Percentiles rank a stretch among this genome's conserved stretches.
phyloP scores from a whole-genome alignment of 2,113 vertebrate species.

The Chlorodrepanis virens region DNA sequence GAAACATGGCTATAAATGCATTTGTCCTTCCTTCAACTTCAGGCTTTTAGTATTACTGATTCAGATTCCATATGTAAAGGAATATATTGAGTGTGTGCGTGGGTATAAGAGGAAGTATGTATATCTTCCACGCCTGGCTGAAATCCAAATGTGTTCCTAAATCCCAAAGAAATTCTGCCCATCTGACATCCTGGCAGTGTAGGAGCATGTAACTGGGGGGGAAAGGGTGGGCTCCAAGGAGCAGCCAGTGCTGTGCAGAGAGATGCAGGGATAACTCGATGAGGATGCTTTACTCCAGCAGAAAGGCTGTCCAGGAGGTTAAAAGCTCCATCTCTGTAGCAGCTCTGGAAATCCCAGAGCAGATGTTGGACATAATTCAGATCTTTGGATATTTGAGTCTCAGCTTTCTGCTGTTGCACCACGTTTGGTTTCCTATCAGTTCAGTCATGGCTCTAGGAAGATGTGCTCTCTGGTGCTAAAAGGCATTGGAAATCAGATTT shows the following conservation, averaged over 20 bases:
- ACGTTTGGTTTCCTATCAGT: not conserved
- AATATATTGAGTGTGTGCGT: not conserved
- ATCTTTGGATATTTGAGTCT: not conserved
- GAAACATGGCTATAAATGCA: not conserved
- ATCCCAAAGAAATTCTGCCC: not conserved
- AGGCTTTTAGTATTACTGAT: not conserved
- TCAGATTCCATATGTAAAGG: conserved; percentile 28
- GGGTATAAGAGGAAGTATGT: not conserved
- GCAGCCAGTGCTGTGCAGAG: not conserved
- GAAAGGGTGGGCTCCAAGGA: not conserved
- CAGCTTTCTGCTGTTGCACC: not conserved
- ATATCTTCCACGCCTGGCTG: not conserved
- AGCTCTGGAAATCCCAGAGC: not conserved
- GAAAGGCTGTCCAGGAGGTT: not conserved
- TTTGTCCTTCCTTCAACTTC: conserved; percentile 7
- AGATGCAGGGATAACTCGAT: not conserved
- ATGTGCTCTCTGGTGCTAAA: not conserved
- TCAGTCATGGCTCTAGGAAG: not conserved
- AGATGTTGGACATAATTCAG: not conserved
- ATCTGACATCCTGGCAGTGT: not conserved
- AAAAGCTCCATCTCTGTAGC: not conserved
- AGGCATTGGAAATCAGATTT: not conserved
- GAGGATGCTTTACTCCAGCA: not conserved
- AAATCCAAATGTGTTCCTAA: conserved; percentile 19
- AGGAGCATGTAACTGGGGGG: not conserved